Percentiles rank a stretch among this genome's conserved stretches.
Conservation (phyloP, 2,113 vertebrate species). For the Strigops habroptila region DNA sequence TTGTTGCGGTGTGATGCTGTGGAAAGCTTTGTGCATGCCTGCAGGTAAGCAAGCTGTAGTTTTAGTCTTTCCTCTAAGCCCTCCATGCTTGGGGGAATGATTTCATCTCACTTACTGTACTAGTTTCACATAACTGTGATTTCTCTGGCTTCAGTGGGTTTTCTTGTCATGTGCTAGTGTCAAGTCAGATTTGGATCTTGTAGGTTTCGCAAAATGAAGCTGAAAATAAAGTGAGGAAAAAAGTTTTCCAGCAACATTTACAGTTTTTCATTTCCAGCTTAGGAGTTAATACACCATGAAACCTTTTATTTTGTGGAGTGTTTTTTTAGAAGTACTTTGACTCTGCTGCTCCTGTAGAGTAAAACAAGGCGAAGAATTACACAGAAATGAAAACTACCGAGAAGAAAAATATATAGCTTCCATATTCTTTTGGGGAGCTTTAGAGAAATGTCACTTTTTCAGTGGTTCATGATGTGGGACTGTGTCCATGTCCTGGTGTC, state of each 20-base stretch:
- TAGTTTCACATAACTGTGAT: not conserved
- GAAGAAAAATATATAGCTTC: not conserved
- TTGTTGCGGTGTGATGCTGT: not conserved
- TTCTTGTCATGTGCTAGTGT: not conserved
- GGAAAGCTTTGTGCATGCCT: not conserved
- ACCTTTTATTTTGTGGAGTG: not conserved
- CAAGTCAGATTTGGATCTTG: not conserved
- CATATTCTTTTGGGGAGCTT: not conserved
- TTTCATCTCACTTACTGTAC: not conserved
- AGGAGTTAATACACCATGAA: not conserved
- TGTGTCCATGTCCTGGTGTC: not conserved
- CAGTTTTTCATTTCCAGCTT: not conserved
- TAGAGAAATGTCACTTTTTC: not conserved
- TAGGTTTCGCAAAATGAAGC: not conserved
- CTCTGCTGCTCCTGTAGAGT: not conserved
- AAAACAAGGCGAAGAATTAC: not conserved
- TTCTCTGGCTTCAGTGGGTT: not conserved
- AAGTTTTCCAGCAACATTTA: not conserved
- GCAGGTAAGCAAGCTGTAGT: not conserved
- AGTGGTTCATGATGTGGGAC: not conserved
- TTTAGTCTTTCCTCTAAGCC: not conserved
- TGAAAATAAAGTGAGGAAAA: not conserved
- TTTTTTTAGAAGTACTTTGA: not conserved
- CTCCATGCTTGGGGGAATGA: accelerated
- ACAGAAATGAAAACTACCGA: not conserved